Percentiles rank a stretch among this genome's conserved stretches.
Conservation (phyloP, 2,888 invertebrate genomes). For the Hirtodrosophila confusa region DNA sequence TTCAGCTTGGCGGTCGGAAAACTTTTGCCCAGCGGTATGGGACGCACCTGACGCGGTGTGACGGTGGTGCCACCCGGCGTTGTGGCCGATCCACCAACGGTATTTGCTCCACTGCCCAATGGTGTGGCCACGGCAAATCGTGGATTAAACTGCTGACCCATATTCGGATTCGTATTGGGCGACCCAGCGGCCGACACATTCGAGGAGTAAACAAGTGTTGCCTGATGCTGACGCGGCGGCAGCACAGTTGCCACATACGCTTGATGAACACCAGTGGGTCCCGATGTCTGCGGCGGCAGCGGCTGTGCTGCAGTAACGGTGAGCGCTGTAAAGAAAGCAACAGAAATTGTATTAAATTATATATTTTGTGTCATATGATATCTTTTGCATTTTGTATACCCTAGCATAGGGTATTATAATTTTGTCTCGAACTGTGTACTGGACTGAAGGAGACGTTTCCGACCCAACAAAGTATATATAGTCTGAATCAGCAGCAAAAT, state of each 20-base stretch:
- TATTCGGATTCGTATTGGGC: conserved; percentile 65
- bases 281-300: conserved; percentile 45
- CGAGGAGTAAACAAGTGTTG: conserved; percentile 83
- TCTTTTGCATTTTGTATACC: too few species aligned
- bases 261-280: conserved; percentile 52
- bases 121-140: conserved; percentile 82
- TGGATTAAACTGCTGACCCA: conserved; percentile 82
- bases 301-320: conserved; percentile 60
- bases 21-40: conserved; percentile 82
- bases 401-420: too few species aligned
- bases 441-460: too few species aligned
- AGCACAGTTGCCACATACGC: conserved; percentile 84
- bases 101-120: conserved; percentile 39
- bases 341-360: too few species aligned
- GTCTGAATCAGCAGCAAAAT: too few species aligned
- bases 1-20: conserved; percentile 82
- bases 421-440: too few species aligned
- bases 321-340: conserved; percentile 43
- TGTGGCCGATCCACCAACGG: conserved; percentile 34
- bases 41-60: conserved; percentile 82
- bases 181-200: conserved; percentile 71
- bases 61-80: conserved; percentile 70
- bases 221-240: conserved; percentile 83
- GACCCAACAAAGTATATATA: too few species aligned
- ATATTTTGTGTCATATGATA: too few species aligned